Evolutionary conservation across 1,140 invertebrate genomes (phyloP).

Genomic region (Xylocopa sonorina): DNA sequence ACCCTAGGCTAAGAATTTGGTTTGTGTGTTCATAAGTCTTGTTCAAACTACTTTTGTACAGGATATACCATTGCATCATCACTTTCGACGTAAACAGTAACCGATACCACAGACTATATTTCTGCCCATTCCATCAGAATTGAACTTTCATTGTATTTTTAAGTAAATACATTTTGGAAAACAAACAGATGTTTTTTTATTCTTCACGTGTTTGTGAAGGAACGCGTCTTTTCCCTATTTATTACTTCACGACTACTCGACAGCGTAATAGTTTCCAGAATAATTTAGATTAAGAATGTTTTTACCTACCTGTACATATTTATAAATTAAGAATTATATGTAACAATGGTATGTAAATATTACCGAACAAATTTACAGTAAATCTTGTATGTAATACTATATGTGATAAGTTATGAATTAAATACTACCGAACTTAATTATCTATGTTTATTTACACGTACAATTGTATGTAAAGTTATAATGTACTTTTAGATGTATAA

Average conservation of each 20-base stretch:
- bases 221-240: conserved; percentile 53
- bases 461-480: conserved; percentile 49
- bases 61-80: conserved; percentile 72
- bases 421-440: conserved; percentile 23
- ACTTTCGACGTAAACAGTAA: conserved; percentile 65
- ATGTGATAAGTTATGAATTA: conserved; percentile 47
- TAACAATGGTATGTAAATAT: conserved; percentile 37
- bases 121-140: conserved; percentile 75
- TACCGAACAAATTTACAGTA: conserved; percentile 22
- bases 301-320: conserved; percentile 30
- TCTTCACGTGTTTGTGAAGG: conserved; percentile 63
- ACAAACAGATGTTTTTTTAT: conserved; percentile 66
- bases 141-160: conserved; percentile 76
- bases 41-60: conserved; percentile 74
- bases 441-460: conserved; percentile 58
- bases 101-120: conserved; percentile 69
- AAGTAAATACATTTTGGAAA: conserved; percentile 77
- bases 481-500: conserved; percentile 40
- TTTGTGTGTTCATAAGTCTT: conserved; percentile 73
- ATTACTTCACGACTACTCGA: conserved; percentile 40
- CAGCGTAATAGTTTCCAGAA: conserved; percentile 19
- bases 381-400: conserved; percentile 34
- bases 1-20: conserved; percentile 72
- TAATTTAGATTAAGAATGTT: conserved; percentile 29
- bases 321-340: conserved; percentile 33